Evolutionary conservation across 2,797 vertebrate genomes (phyloP), one percentile per base, ranked within the genome.

Genomic region (Myotis pilosus): DNA sequence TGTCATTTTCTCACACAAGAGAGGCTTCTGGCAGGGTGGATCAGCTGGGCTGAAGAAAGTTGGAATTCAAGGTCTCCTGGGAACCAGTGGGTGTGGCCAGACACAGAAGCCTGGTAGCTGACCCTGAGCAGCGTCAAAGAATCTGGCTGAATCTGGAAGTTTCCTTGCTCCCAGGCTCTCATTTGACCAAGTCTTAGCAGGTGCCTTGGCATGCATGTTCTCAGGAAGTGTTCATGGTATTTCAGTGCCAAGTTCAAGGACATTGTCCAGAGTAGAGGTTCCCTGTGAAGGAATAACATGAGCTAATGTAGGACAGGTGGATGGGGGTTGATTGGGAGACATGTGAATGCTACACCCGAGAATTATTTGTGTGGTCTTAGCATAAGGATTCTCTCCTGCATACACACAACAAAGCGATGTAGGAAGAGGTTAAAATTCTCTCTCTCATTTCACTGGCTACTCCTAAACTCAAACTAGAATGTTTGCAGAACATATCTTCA

Each of bases 401-500:
- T 80, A 41, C 79, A 69, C 20, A 89, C 15, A 78, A 53, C 7
- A 60, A 74, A 79, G 57, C 57, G 16, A 94, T 66, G 41, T 60
- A 74, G 33, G 74, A 12, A 94, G 13, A 93, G 36, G 20, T 76
- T 76, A 82, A 68, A 81, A 66, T 93, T 92, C 51, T 74, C 7
- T 44, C 41, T 92, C 60, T 93, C 28, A 44, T 75, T 91, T 95
- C 44, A 82, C 85, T 68, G 62, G 76, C 71, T 93, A 86, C 60
- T 88, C 51, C 53, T 86, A 76, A 86, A 72, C 36, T 80, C 74
- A 92, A 95, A 91, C 83, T 64, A 93, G 4, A 92, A 87, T 93
- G n/a, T 87, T 94, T 93, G 89, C 92, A 87, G 79, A 94, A 89
- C 11, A 76, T 62, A 81, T 87, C 91, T 96, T 93, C 53, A 93